A percentile compares a stretch with the other conserved stretches of the same genome.
Evolutionary conservation across 2,888 invertebrate species (phyloP).

Genomic region (Tenthredo mesomela): DNA sequence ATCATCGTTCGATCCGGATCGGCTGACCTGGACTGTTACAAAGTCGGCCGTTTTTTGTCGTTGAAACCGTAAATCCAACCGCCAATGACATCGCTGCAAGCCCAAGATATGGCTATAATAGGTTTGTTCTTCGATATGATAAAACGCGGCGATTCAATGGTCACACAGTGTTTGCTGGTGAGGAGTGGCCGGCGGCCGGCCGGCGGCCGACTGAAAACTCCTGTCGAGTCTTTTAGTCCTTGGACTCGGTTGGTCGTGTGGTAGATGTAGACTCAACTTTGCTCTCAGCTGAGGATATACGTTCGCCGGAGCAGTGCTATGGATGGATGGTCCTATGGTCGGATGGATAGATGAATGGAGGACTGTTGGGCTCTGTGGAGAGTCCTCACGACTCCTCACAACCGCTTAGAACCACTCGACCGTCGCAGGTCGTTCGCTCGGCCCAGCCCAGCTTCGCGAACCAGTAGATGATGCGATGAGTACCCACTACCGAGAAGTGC

Average conservation of each 20-base stretch:
- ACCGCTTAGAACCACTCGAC: slow-evolving; percentile 78
- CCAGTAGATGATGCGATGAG: slow-evolving; percentile 76
- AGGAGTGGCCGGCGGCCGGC: slow-evolving; percentile 76
- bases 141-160: neutral
- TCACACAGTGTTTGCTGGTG: slow-evolving; percentile 52
- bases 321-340: slow-evolving; percentile 71
- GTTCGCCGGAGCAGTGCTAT: slow-evolving; percentile 59
- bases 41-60: neutral
- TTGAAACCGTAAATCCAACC: slow-evolving; percentile 6
- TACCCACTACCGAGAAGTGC: slow-evolving; percentile 77
- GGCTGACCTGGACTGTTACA: neutral
- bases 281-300: slow-evolving; percentile 72
- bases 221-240: slow-evolving; percentile 74
- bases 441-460: slow-evolving; percentile 71
- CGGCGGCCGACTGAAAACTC: slow-evolving; percentile 77
- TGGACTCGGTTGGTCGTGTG: slow-evolving; percentile 73
- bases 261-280: slow-evolving; percentile 75
- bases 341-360: slow-evolving; percentile 62
- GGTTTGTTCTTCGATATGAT: neutral
- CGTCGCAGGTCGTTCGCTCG: slow-evolving; percentile 69
- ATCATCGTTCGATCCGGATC: slow-evolving; percentile 25
- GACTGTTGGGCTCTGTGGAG: slow-evolving; percentile 78
- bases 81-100: slow-evolving; percentile 1
- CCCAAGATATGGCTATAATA: neutral
- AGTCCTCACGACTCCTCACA: slow-evolving; percentile 78